These are phyloP conservation scores for Drosophila acutilabella DNA, from an alignment of 2,888 invertebrate species.

Conservation along the genomic window DNA sequence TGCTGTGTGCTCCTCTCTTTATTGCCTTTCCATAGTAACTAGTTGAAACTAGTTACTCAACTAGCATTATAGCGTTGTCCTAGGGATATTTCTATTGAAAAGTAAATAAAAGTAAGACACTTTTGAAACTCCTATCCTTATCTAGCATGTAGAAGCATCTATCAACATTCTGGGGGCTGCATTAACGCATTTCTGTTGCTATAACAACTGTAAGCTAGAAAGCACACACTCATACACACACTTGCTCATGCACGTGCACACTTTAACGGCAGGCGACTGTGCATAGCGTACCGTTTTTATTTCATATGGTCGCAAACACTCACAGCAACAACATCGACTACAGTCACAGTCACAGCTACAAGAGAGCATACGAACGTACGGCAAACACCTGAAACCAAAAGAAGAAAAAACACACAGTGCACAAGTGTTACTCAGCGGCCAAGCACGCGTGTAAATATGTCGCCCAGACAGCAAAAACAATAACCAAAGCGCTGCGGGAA, in stretches of 20 bases:
- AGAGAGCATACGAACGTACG: constrained; percentile 49
- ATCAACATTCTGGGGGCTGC: constrained; percentile 30
- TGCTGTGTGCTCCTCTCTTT: constrained; percentile 45
- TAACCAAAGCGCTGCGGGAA: constrained; percentile 23
- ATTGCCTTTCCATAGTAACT: constrained; percentile 37
- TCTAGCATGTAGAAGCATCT: constrained; percentile 25
- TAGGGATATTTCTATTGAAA: constrained; percentile 12
- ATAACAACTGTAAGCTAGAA: constrained; percentile 38
- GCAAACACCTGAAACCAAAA: constrained; percentile 62
- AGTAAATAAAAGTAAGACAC: background rate
- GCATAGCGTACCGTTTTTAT: constrained; percentile 83
- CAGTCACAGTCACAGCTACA: constrained; percentile 1
- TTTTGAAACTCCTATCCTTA: constrained; percentile 30
- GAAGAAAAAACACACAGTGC: constrained; percentile 63
- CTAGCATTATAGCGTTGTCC: constrained; percentile 34
- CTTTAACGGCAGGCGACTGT: constrained; percentile 49
- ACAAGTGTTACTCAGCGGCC: constrained; percentile 81
- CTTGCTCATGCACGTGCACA: constrained; percentile 7
- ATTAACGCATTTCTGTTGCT: constrained; percentile 41
- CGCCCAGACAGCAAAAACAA: constrained; percentile 50
- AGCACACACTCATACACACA: constrained; percentile 2
- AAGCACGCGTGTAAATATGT: constrained; percentile 71
- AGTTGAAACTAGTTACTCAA: constrained; percentile 45
- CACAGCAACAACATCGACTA: constrained; percentile 35
- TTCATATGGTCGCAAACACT: constrained; percentile 76